These are phyloP conservation scores for Rhopalosiphum maidis DNA, from an alignment of 1,140 invertebrate genomes.

Conservation along the genomic window DNA sequence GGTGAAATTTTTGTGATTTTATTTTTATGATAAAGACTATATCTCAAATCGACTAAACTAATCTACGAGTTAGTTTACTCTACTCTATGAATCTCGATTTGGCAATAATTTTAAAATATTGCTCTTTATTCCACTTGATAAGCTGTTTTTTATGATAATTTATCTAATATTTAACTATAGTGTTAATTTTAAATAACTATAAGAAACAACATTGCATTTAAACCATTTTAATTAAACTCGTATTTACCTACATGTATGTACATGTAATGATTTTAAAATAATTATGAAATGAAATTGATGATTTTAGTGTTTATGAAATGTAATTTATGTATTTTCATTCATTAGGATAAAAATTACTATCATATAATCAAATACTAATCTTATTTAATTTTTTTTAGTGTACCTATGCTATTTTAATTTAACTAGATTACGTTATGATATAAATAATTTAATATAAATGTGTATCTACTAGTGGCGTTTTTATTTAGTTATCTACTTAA, in stretches of 20 bases:
- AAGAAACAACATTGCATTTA: not conserved
- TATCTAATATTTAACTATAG: not conserved
- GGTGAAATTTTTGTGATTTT: not conserved
- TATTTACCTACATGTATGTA: too few relatives aligned
- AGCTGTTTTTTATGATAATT: not conserved
- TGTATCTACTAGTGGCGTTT: not conserved
- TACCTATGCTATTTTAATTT: not conserved
- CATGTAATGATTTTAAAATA: not conserved
- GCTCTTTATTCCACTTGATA: not conserved
- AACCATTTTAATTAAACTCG: not conserved
- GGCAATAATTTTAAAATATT: not conserved
- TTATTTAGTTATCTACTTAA: not conserved
- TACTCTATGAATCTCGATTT: not conserved
- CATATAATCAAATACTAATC: not conserved
- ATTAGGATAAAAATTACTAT: not conserved
- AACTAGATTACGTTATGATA: too few relatives aligned
- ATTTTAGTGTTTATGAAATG: not conserved
- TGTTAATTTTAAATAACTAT: too few relatives aligned
- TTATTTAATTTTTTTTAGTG: not conserved
- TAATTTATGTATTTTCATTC: not conserved
- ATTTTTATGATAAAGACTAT: not conserved
- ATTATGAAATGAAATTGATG: not conserved
- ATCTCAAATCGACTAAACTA: not conserved
- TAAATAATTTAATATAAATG: too few relatives aligned
- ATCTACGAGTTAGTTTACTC: not conserved